A percentile compares a stretch with the other conserved stretches of the same genome.
phyloP scores from a whole-genome alignment of 2,113 vertebrate species.

The Rhea pennata region DNA sequence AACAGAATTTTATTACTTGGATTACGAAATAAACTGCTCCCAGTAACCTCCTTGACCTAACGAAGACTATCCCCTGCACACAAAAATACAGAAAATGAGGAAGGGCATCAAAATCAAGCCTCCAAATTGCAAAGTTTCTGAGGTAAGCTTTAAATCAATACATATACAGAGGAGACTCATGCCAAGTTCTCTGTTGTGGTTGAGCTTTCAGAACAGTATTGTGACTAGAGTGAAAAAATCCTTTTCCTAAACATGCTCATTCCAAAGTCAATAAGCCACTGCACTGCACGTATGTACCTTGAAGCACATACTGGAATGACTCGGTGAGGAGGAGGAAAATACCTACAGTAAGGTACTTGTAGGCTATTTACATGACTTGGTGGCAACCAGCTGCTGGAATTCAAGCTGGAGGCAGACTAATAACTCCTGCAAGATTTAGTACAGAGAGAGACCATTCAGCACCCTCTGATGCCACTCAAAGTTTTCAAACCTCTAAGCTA shows the following conservation, averaged over 20 bases:
- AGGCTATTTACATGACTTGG: not conserved
- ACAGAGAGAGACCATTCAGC: not conserved
- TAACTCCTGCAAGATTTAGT: not conserved
- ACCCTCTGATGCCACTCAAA: not conserved
- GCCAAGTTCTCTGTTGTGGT: not conserved
- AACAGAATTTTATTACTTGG: not conserved
- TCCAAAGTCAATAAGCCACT: not conserved
- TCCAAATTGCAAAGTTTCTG: not conserved
- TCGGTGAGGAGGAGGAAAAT: not conserved
- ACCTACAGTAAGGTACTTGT: not conserved
- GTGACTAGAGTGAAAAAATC: not conserved
- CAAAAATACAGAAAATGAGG: not conserved
- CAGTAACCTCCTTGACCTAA: not conserved
- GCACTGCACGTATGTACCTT: not conserved
- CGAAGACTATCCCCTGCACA: not conserved
- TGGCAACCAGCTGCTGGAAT: not conserved
- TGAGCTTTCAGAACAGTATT: not conserved
- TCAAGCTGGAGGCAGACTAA: not conserved
- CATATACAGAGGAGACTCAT: not conserved
- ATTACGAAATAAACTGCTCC: not conserved
- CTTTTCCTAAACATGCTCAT: not conserved
- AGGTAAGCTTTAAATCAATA: not conserved
- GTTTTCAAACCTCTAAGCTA: not conserved
- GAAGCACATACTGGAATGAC: not conserved
- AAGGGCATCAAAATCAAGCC: not conserved